Percentiles rank a stretch among this genome's conserved stretches.
Evolutionary conservation across 30 jellyfish, hydroid and myxozoan genomes (phyloP).

Genomic region (Hydractinia symbiolongicarpus): DNA sequence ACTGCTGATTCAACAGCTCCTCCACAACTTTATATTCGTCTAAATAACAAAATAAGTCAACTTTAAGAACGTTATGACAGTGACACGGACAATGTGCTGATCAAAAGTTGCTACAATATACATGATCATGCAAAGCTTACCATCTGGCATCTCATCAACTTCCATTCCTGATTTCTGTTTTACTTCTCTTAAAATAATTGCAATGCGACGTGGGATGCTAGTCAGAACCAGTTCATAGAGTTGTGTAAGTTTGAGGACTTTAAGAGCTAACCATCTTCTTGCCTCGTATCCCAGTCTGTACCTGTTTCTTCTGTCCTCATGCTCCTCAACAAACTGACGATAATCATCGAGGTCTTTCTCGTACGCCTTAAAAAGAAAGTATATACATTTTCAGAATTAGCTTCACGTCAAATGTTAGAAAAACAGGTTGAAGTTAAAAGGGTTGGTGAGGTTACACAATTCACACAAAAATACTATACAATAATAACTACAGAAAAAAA

Average conservation of each 20-base stretch:
- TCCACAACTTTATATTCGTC: too few relatives aligned
- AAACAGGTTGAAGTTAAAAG: not conserved
- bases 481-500: not conserved
- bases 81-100: too few relatives aligned
- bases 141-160: too few relatives aligned
- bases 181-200: too few relatives aligned
- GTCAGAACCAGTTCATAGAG: constrained; percentile 49
- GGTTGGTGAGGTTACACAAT: not conserved
- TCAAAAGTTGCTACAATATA: too few relatives aligned
- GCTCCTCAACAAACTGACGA: constrained; percentile 39
- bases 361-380: constrained; percentile 26
- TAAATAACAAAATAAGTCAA: too few relatives aligned
- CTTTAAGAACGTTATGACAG: too few relatives aligned
- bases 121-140: too few relatives aligned
- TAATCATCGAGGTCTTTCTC: constrained; percentile 42
- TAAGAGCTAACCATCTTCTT: constrained; percentile 43
- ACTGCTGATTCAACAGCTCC: too few relatives aligned
- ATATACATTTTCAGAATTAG: not conserved
- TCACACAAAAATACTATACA: not conserved
- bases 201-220: constrained; percentile 59
- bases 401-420: not conserved
- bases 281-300: constrained; percentile 56
- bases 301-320: constrained; percentile 35
- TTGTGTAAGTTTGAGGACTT: constrained; percentile 40
- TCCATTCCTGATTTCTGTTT: too few relatives aligned